Conservation (phyloP, 2,113 vertebrate genomes). For the Nasalis larvatus region DNA sequence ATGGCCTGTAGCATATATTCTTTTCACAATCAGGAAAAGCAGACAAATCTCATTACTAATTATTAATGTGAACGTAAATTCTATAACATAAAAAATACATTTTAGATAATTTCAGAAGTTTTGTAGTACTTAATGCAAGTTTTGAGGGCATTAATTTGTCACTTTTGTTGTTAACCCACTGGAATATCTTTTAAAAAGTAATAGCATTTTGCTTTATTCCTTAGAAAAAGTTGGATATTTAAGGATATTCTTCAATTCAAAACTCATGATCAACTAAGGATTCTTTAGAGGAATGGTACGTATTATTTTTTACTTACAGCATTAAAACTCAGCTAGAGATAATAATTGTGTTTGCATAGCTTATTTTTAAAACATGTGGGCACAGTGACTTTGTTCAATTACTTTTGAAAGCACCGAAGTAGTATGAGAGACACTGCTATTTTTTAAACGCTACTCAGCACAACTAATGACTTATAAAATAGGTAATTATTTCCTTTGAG, state of each 20-base stretch:
- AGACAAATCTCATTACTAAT: neutral
- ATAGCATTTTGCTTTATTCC: neutral
- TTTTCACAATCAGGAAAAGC: neutral
- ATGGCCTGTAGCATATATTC: neutral
- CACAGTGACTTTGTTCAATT: constrained; percentile 31
- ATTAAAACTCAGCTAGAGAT: neutral
- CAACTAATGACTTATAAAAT: constrained; percentile 49
- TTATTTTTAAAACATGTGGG: constrained; percentile 30
- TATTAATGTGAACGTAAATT: neutral
- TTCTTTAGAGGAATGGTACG: neutral
- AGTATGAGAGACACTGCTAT: neutral
- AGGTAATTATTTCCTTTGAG: constrained; percentile 45
- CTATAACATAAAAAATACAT: neutral
- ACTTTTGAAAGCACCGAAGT: constrained; percentile 38
- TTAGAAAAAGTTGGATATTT: constrained; percentile 22
- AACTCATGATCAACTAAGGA: neutral
- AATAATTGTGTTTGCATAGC: neutral
- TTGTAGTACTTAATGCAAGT: constrained; percentile 15
- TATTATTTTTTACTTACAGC: neutral
- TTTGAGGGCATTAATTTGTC: neutral
- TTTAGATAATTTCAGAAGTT: neutral
- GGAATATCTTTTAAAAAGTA: constrained; percentile 1
- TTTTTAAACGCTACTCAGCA: constrained; percentile 28
- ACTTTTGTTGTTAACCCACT: neutral
- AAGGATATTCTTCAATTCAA: neutral